Evolutionary conservation across 2,797 vertebrate genomes (phyloP), one percentile per base, ranked within the genome.

Genomic region (Rhynchotus rufescens): DNA sequence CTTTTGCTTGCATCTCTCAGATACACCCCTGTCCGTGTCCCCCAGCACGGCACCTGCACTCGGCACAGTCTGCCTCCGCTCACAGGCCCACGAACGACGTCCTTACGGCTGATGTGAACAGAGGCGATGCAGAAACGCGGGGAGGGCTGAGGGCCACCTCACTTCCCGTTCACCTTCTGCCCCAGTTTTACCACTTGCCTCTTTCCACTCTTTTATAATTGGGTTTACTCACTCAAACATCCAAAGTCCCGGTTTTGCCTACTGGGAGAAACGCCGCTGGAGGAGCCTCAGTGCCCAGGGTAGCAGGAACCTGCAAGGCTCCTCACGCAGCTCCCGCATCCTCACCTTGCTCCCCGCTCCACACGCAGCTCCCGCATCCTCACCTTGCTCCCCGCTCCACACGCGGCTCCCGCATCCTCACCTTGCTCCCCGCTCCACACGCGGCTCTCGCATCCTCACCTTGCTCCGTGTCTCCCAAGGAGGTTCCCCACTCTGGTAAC

Each of bases 261-360:
- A 12, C 15, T 14, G 45, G 2, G 8, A 42, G 28, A 54, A 30
- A 54, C 51, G 20, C 1, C 11, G 73, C 66, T 74, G 66, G 51
- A 32, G 32, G 32, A 47, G 73, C 42, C 45, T 57, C 5, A 8
- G 34, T 54, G 54, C 69, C 32, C 65, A 80, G 28, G 0, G 0
- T 6, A 34, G 62, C 23, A 60, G 28, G 15, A 30, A 30, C 16
- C 15, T 30, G 15, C 57, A 32, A 80, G 57, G 57, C 40, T 36
- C 36, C 44, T 9, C 44, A 20, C 8, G 19, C 36, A 36, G 36
- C 20, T 21, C 15, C 60, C 45, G 47, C 14, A 16, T 42, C 76
- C 75, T 69, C 42, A 8, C 40, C 40, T 13, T 40, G 40, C 13
- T 40, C 38, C 38, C 38, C 38, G 38, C 38, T 13, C 40, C 40